These are phyloP conservation scores for Vannuccia rotundouncinata DNA, from an alignment of 2,888 invertebrate species.

Conservation along the genomic window DNA sequence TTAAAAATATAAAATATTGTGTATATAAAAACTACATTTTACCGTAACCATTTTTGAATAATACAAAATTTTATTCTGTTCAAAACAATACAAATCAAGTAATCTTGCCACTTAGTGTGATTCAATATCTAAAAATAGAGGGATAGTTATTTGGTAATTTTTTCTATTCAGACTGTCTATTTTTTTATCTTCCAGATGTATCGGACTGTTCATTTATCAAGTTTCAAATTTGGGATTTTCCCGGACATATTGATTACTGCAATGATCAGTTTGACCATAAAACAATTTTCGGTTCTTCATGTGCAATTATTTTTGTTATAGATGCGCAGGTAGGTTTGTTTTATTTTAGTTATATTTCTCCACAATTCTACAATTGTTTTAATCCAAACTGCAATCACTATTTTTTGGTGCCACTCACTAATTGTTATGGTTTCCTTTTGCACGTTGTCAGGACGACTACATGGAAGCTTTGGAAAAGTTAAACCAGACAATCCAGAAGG, in stretches of 20 bases:
- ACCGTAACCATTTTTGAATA: too few species aligned
- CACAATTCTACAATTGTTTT: background rate
- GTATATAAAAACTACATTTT: too few species aligned
- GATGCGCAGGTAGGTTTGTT: constrained; percentile 69
- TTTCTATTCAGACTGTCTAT: background rate
- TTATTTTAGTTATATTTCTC: background rate
- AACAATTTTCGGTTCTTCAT: constrained; percentile 90
- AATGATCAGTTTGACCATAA: constrained; percentile 91
- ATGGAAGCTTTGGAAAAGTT: constrained; percentile 87
- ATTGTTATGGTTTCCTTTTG: too few species aligned
- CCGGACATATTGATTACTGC: constrained; percentile 95
- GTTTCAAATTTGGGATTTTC: constrained; percentile 99
- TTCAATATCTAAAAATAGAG: too few species aligned
- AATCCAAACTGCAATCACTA: background rate
- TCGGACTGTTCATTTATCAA: constrained; percentile 95
- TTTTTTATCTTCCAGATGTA: constrained; percentile 58
- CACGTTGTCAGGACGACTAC: constrained; percentile 75
- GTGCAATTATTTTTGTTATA: constrained; percentile 94
- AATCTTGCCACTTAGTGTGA: too few species aligned
- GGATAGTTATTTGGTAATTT: background rate
- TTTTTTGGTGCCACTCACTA: background rate
- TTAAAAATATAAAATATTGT: too few species aligned
- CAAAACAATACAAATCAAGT: too few species aligned
- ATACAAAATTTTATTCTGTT: too few species aligned
- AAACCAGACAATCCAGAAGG: constrained; percentile 82